Evolutionary conservation across 2,797 vertebrate species (phyloP).

Genomic region (Catharus ustulatus): DNA sequence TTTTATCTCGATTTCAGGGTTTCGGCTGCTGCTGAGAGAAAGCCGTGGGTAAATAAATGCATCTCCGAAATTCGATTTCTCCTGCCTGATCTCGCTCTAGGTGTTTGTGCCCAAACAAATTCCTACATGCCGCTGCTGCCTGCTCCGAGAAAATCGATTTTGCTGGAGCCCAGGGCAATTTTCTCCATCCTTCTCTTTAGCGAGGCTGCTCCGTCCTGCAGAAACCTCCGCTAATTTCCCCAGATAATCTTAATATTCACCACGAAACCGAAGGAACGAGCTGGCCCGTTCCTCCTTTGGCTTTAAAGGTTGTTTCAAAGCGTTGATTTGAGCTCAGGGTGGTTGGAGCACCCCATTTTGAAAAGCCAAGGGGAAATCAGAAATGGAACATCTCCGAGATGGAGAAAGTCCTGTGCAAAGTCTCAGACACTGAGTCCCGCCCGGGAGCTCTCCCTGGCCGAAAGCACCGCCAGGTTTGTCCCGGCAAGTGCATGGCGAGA

Average conservation of each 20-base stretch:
- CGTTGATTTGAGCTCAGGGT: neutral
- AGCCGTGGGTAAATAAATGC: rapidly evolving
- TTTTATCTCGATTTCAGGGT: neutral
- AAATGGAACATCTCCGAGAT: neutral
- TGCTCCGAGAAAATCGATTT: neutral
- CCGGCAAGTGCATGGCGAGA: neutral
- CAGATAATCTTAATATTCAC: neutral
- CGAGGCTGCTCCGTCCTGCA: neutral
- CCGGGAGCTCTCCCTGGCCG: neutral
- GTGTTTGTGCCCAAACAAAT: neutral
- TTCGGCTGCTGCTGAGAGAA: neutral
- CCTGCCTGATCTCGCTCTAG: neutral
- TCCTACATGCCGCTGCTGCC: neutral
- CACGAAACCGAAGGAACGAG: neutral
- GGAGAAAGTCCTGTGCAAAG: neutral
- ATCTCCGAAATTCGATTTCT: neutral
- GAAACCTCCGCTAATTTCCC: neutral
- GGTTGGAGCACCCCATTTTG: neutral
- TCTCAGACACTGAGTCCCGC: neutral
- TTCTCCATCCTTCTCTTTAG: neutral
- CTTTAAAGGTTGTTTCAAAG: neutral
- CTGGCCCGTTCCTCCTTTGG: neutral
- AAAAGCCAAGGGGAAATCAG: neutral
- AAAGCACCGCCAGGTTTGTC: neutral
- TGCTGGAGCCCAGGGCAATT: neutral